Conservation (phyloP, 2,888 invertebrate genomes). For the Smittia sp. region DNA sequence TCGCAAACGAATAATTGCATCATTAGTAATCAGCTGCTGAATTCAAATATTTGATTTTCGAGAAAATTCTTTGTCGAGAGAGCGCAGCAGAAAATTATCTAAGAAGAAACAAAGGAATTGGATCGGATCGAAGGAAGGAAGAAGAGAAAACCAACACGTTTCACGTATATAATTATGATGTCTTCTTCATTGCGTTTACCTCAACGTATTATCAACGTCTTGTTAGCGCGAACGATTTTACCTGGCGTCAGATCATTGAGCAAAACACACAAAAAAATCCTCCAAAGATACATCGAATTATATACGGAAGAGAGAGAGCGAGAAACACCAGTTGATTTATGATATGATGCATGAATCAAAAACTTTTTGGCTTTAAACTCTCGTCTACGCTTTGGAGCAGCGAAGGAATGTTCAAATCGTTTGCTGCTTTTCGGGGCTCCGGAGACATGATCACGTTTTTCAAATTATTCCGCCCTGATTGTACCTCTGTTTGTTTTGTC, state of each 20-base stretch:
- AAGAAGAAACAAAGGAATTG: background rate
- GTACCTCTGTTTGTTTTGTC: slow-evolving; percentile 10
- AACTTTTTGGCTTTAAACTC: background rate
- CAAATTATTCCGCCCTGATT: background rate
- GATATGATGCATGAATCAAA: slow-evolving; percentile 26
- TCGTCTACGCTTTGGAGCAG: too few species aligned
- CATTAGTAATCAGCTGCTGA: slow-evolving; percentile 1
- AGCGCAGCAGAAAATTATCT: background rate
- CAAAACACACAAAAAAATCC: slow-evolving; percentile 10
- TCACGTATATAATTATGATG: slow-evolving; percentile 37
- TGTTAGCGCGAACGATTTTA: slow-evolving; percentile 25
- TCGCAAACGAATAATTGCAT: background rate
- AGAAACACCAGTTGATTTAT: slow-evolving; percentile 27
- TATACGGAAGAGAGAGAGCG: background rate
- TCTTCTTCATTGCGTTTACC: slow-evolving; percentile 31
- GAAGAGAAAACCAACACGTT: slow-evolving; percentile 29
- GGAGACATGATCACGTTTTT: background rate
- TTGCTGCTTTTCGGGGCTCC: background rate
- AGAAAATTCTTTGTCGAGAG: background rate
- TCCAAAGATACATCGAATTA: background rate
- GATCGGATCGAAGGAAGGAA: background rate
- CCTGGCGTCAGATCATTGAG: slow-evolving; percentile 38
- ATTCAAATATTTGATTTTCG: slow-evolving; percentile 6
- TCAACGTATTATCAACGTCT: slow-evolving; percentile 38
- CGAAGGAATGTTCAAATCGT: too few species aligned